Evolutionary conservation across 2,797 vertebrate species (phyloP).

Genomic region (Scyliorhinus canicula): DNA sequence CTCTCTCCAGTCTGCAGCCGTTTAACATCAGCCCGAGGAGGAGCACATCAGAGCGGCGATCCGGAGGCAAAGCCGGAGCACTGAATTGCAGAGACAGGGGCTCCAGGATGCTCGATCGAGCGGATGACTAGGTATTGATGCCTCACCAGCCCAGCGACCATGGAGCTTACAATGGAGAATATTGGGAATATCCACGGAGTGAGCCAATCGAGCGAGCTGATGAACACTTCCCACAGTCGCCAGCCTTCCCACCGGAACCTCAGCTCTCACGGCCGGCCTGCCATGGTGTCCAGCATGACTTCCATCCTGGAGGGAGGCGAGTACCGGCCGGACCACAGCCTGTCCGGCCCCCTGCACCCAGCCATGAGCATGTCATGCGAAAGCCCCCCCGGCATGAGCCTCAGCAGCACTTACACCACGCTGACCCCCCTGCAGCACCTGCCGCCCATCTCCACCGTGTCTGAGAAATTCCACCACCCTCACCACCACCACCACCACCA

Average conservation of each 20-base stretch:
- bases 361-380: conserved; percentile 96
- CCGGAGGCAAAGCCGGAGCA: neutral
- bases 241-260: conserved; percentile 81
- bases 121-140: conserved; percentile 31
- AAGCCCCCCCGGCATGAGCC: conserved; percentile 75
- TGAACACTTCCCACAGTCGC: conserved; percentile 79
- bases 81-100: neutral
- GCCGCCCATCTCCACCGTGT: conserved; percentile 85
- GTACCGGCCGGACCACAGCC: conserved; percentile 72
- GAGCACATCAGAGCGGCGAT: conserved; percentile 30
- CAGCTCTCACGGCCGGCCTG: conserved; percentile 80
- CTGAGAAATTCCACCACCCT: conserved; percentile 84
- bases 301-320: conserved; percentile 86
- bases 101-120: conserved; percentile 42
- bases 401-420: conserved; percentile 89
- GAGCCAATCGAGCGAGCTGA: conserved; percentile 79
- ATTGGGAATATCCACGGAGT: conserved; percentile 85
- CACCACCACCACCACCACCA: conserved; percentile 67
- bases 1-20: conserved; percentile 43
- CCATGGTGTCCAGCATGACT: conserved; percentile 91
- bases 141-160: conserved; percentile 53
- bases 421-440: conserved; percentile 92
- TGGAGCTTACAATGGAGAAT: conserved; percentile 96
- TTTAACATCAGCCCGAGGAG: conserved; percentile 35
- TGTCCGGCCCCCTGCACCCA: conserved; percentile 77